Evolutionary conservation across 2,797 vertebrate genomes (phyloP).

Genomic region (Sebastes hopkinsi): DNA sequence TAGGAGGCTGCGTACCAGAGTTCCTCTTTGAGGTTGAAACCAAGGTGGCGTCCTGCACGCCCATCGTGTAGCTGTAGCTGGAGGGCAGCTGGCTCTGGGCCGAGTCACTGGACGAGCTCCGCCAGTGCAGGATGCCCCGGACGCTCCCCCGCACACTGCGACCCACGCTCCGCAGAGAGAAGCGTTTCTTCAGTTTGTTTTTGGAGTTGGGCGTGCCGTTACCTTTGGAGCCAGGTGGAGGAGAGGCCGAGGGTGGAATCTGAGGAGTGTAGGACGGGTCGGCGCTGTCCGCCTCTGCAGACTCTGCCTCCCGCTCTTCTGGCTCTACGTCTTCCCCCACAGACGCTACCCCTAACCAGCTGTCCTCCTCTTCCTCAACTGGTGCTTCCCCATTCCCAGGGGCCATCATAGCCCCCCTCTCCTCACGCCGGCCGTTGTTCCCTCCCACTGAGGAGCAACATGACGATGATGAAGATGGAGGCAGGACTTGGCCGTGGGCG

Average conservation of each 20-base stretch:
- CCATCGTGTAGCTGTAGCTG: slow-evolving; percentile 85
- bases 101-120: slow-evolving; percentile 82
- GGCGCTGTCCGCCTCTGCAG: slow-evolving; percentile 47
- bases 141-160: slow-evolving; percentile 91
- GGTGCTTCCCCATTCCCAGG: slow-evolving; percentile 65
- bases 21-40: slow-evolving; percentile 73
- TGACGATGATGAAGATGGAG: slow-evolving; percentile 82
- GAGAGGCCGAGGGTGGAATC: slow-evolving; percentile 40
- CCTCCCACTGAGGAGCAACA: slow-evolving; percentile 84
- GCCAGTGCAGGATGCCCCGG: slow-evolving; percentile 92
- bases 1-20: slow-evolving; percentile 72
- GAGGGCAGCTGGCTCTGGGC: slow-evolving; percentile 77
- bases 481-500: slow-evolving; percentile 75
- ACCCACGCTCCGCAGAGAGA: slow-evolving; percentile 89
- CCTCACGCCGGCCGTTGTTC: slow-evolving; percentile 77
- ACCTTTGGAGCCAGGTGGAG: slow-evolving; percentile 77
- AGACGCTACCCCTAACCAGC: slow-evolving; percentile 70
- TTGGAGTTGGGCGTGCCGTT: slow-evolving; percentile 75
- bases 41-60: slow-evolving; percentile 72
- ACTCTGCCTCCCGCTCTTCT: slow-evolving; percentile 70
- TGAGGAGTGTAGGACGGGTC: slow-evolving; percentile 61
- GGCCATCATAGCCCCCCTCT: slow-evolving; percentile 30
- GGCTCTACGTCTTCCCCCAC: slow-evolving; percentile 70
- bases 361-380: slow-evolving; percentile 80
- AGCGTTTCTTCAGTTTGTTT: slow-evolving; percentile 91